A percentile compares a stretch with the other conserved stretches of the same genome.
Evolutionary conservation across 2,113 vertebrate species (phyloP).

Genomic region (Silurus glanis): DNA sequence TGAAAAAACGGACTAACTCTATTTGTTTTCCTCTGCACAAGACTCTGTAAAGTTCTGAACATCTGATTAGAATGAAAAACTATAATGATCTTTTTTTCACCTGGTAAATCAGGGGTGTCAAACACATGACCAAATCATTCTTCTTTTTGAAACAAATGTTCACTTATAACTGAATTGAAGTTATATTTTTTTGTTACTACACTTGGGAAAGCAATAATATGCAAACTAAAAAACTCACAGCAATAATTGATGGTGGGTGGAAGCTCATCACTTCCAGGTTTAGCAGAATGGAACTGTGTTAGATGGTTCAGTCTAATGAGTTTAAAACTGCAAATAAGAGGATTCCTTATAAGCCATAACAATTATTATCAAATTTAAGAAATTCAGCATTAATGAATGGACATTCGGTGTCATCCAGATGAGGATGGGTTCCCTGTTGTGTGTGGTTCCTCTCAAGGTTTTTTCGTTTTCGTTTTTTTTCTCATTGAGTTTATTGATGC

Average conservation of each 20-base stretch:
- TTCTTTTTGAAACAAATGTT: too few species aligned
- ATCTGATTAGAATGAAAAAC: neutral
- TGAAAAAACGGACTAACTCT: neutral
- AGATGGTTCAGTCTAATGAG: neutral
- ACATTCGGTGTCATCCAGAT: too few species aligned
- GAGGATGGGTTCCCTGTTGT: too few species aligned
- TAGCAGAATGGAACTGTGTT: neutral
- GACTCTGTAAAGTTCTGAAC: neutral
- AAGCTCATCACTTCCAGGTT: neutral
- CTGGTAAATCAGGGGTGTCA: neutral
- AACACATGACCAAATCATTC: neutral
- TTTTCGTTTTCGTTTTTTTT: too few species aligned
- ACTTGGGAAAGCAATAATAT: too few species aligned
- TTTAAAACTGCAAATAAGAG: neutral
- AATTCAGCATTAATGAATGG: too few species aligned
- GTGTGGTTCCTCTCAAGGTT: too few species aligned
- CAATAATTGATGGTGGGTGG: too few species aligned
- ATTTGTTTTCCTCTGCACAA: neutral
- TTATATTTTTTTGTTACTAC: too few species aligned
- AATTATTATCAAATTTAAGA: neutral
- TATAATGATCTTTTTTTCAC: neutral
- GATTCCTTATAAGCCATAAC: neutral
- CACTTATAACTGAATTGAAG: neutral
- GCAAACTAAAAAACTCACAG: too few species aligned
- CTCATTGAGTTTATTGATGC: too few species aligned